phyloP scores from a whole-genome alignment of 2,113 vertebrate genomes.

The Ceyx cyanopectus region DNA sequence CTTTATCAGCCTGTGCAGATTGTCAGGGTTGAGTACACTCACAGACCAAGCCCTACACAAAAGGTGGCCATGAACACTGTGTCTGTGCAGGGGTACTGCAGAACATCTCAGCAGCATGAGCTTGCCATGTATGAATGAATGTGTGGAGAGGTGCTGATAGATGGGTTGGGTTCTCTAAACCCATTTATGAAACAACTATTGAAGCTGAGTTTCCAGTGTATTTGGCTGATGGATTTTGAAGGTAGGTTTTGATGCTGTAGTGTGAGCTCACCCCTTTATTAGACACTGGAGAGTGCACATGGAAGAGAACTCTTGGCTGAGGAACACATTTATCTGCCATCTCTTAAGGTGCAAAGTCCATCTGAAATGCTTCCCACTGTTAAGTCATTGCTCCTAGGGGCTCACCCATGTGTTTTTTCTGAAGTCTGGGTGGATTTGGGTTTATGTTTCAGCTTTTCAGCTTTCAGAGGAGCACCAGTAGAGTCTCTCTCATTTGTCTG shows the following conservation, averaged over 20 bases:
- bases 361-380: conserved; percentile 65
- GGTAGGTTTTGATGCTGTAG: conserved; percentile 18
- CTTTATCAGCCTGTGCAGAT: background rate
- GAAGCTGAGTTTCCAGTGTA: conserved; percentile 38
- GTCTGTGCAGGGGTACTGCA: background rate
- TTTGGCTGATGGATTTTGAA: conserved; percentile 48
- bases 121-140: conserved; percentile 9
- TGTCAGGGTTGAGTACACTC: background rate
- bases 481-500: background rate
- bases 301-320: conserved; percentile 39
- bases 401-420: background rate
- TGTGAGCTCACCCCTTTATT: conserved; percentile 61
- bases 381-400: conserved; percentile 41
- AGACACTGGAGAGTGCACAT: conserved; percentile 7
- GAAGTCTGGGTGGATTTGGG: background rate
- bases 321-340: background rate
- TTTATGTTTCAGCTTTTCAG: background rate
- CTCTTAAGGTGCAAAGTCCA: conserved; percentile 46
- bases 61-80: background rate
- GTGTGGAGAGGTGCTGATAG: background rate
- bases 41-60: background rate
- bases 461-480: background rate
- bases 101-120: background rate
- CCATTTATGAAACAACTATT: background rate
- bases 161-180: background rate